Percentiles rank a stretch among this genome's conserved stretches.
phyloP scores from a whole-genome alignment of 2,797 vertebrate species.

The Anolis apletophallus region DNA sequence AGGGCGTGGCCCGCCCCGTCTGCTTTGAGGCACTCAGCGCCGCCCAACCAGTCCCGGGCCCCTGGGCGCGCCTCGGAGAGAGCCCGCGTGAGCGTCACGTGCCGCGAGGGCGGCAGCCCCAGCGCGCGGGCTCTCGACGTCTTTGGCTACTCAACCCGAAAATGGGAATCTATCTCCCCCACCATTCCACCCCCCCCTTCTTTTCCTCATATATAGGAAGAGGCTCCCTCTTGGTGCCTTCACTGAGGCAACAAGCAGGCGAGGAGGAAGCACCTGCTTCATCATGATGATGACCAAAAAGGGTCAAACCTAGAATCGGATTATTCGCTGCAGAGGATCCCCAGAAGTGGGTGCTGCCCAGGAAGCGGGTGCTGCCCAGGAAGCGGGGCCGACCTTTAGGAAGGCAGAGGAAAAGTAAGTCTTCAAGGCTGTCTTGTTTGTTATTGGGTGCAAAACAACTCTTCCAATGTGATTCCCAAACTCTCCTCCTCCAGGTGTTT shows the following conservation, averaged over 20 bases:
- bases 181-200: not conserved
- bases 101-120: slow-evolving; percentile 20
- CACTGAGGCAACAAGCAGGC: slow-evolving; percentile 52
- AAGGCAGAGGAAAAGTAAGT: too few species aligned
- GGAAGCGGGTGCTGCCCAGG: too few species aligned
- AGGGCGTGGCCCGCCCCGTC: not conserved
- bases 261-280: slow-evolving; percentile 62
- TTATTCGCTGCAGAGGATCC: too few species aligned
- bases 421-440: too few species aligned
- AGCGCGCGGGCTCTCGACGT: slow-evolving; percentile 76
- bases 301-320: too few species aligned
- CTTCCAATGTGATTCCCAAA: too few species aligned
- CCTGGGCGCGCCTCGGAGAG: not conserved
- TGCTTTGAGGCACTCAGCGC: not conserved
- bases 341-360: too few species aligned
- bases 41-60: not conserved
- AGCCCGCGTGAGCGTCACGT: slow-evolving; percentile 15
- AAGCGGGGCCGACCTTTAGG: too few species aligned
- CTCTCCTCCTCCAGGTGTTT: too few species aligned
- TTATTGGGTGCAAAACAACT: too few species aligned
- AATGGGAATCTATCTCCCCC: slow-evolving; percentile 55
- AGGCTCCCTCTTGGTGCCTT: slow-evolving; percentile 54
- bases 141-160: slow-evolving; percentile 65
- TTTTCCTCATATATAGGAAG: slow-evolving; percentile 67
- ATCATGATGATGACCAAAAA: too few species aligned